A percentile compares a stretch with the other conserved stretches of the same genome.
These are phyloP conservation scores for Trichacis sp. DNA, from an alignment of 2,888 invertebrate genomes.

Conservation along the genomic window DNA sequence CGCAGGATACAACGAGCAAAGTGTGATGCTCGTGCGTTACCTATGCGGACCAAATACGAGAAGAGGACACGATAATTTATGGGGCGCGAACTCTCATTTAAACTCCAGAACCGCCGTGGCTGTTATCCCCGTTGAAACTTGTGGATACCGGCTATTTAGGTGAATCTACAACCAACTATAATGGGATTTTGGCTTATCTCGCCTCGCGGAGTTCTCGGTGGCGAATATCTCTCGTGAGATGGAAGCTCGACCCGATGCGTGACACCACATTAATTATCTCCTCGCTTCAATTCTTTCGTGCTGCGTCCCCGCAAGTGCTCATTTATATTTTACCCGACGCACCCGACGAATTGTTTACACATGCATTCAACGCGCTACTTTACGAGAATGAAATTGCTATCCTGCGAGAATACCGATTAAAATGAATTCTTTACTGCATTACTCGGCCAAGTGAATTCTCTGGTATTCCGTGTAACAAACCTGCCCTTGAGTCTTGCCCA, in stretches of 20 bases:
- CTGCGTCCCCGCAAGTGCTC: slow-evolving; percentile 22
- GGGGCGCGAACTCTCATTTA: slow-evolving; percentile 59
- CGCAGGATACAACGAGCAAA: slow-evolving; percentile 23
- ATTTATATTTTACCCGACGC: slow-evolving; percentile 8
- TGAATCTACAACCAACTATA: slow-evolving; percentile 61
- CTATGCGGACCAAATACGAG: slow-evolving; percentile 34
- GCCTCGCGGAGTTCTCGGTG: slow-evolving; percentile 49
- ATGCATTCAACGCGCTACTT: slow-evolving; percentile 13
- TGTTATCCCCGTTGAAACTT: slow-evolving; percentile 55
- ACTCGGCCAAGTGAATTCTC: background rate
- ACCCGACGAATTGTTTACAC: slow-evolving; percentile 19
- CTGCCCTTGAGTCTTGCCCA: background rate
- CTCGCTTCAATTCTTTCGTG: slow-evolving; percentile 38
- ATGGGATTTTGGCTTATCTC: slow-evolving; percentile 65
- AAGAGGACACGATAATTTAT: slow-evolving; percentile 56
- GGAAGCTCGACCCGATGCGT: slow-evolving; percentile 50
- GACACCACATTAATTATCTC: slow-evolving; percentile 55
- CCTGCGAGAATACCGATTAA: slow-evolving; percentile 3
- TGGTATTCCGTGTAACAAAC: background rate
- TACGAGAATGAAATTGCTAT: slow-evolving; percentile 2
- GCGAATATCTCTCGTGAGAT: slow-evolving; percentile 34
- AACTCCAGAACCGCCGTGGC: slow-evolving; percentile 55
- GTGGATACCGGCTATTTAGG: slow-evolving; percentile 47
- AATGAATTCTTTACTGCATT: slow-evolving; percentile 2
- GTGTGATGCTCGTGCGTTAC: slow-evolving; percentile 8